Base-by-base conservation (phyloP, 2,113 vertebrate species). In the Coreoperca whiteheadi region DNA sequence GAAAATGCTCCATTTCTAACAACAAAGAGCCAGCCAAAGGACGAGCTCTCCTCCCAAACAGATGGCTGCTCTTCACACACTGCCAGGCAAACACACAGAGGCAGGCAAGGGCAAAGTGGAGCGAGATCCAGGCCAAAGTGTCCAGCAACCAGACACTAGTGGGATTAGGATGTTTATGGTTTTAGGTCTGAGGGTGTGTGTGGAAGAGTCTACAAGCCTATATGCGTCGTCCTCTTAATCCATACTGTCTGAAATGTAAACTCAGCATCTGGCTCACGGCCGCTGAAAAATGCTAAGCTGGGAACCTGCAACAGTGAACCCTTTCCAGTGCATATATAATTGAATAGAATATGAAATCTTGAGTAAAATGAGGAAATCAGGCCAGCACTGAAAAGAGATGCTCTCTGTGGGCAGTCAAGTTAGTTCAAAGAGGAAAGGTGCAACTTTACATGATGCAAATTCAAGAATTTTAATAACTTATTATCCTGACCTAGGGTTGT, bases 261-360 rank as follows among this genome's bases (percentile, higher is more conserved):
- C 59, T 37, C 77, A 81, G 67, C 34, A 79, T 41, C 61, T 74
- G 54, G 15, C 68, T 73, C 30, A 1, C 18, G 30, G 54, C 57
- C 65, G n/a, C n/a, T 39, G 2, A 51, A 70, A 64, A 73, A 28
- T 46, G n/a, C 39, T 34, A 1, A 43, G 60, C 51, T 56, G 23
- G 12, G 71, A 71, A 32, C 43, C 41, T 48, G 30, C 54, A 57
- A 68, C 48, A 34, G 51, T 46, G 34, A 80, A 57, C 20, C 28
- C 46, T 64, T 82, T 39, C 21, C 25, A 21, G 20, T 54, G 57
- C 60, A 75, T 50, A 41, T 85, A 48, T 86, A 77, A 89, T 84
- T 77, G 34, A 84, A 71, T 8, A 30, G 57, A 87, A 60, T 28
- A 77, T 83, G 32, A 89, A 86, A 87, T 87, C 84, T 88, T 86